Percentiles rank a stretch among this genome's conserved stretches.
phyloP scores from a whole-genome alignment of 2,888 invertebrate species.

The Sminthurinus aureus region DNA sequence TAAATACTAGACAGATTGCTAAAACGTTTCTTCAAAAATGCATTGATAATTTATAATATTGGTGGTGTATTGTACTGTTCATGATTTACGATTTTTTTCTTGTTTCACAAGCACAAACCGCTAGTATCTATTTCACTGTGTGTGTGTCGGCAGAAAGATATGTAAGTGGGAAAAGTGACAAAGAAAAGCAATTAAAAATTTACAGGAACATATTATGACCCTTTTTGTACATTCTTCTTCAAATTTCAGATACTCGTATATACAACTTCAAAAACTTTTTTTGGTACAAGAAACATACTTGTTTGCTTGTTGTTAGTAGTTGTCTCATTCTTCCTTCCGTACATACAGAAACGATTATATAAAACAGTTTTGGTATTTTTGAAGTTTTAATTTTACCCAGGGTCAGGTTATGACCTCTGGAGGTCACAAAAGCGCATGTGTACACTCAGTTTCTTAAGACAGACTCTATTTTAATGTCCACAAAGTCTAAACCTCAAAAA shows the following conservation, averaged over 20 bases:
- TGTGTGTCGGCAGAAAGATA: constrained; percentile 82
- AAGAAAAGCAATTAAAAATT: no score
- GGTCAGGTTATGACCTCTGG: no score
- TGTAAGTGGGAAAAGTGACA: constrained; percentile 50
- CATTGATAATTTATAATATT: neutral
- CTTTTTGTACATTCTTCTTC: no score
- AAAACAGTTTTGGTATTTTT: no score
- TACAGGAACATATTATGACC: no score
- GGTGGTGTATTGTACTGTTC: neutral
- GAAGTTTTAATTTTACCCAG: no score
- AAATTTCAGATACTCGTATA: neutral
- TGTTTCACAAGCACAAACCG: constrained; percentile 71
- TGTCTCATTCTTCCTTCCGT: no score
- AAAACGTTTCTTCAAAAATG: neutral
- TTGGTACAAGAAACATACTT: neutral
- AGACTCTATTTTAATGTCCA: no score
- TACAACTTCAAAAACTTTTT: neutral
- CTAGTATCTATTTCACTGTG: constrained; percentile 84
- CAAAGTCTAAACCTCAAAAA: no score
- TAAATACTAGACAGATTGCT: neutral
- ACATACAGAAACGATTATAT: no score
- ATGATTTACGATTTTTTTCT: neutral
- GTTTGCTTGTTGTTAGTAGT: neutral
- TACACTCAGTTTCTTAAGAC: no score
- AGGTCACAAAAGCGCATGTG: no score